Evolutionary conservation across 2,797 vertebrate species (phyloP).

Genomic region (Chrysocyon brachyurus): DNA sequence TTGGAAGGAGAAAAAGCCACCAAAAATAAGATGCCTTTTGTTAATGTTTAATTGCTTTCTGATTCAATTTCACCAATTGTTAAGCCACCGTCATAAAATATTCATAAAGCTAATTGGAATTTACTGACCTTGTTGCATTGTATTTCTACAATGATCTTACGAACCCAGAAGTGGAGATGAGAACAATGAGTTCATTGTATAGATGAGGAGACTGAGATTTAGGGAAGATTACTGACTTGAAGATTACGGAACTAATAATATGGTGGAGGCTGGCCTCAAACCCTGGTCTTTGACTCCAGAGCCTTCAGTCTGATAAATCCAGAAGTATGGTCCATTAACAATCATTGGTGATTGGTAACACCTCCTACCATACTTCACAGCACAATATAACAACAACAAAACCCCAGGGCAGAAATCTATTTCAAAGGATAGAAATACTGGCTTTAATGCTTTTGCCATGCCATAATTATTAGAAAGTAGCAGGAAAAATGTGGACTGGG

Average conservation of each 20-base stretch:
- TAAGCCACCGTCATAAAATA: slow-evolving; percentile 15
- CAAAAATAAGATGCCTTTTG: background rate
- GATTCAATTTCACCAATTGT: background rate
- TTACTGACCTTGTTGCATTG: background rate
- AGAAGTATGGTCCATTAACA: background rate
- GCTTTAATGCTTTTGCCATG: slow-evolving; percentile 28
- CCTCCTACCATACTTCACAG: background rate
- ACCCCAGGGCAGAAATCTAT: background rate
- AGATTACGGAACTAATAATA: background rate
- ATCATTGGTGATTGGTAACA: background rate
- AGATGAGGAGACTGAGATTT: background rate
- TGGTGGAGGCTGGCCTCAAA: background rate
- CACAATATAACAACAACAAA: background rate
- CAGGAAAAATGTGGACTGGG: background rate
- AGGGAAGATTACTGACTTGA: background rate
- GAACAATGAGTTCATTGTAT: background rate
- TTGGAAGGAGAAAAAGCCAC: background rate
- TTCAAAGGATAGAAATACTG: background rate
- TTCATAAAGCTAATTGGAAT: background rate
- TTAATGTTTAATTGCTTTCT: background rate
- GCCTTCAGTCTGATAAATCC: background rate
- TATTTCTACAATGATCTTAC: background rate
- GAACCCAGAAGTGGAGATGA: background rate
- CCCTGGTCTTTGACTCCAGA: background rate
- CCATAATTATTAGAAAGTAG: background rate